Percentiles rank a stretch among this genome's conserved stretches.
Conservation (phyloP, 2,113 vertebrate genomes). For the Isurus oxyrinchus region DNA sequence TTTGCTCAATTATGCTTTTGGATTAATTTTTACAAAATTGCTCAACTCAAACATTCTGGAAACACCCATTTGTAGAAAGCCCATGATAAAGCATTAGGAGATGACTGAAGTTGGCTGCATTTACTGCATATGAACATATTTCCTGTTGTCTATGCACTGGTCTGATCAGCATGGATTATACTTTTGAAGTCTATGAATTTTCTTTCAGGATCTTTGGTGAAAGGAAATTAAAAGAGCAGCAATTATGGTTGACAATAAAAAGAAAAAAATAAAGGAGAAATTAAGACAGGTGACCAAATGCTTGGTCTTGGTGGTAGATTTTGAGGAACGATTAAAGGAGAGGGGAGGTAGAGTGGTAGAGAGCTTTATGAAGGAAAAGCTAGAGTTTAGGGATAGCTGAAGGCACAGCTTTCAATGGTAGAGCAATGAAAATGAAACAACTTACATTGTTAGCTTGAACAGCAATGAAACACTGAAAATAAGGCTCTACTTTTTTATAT, state of each 20-base stretch:
- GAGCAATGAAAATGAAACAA: not conserved
- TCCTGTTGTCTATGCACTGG: not conserved
- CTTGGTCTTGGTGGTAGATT: not conserved
- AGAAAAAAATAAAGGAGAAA: not conserved
- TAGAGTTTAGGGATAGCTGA: not conserved
- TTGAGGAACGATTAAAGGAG: not conserved
- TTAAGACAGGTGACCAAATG: not conserved
- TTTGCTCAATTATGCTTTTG: not conserved
- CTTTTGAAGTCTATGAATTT: no score
- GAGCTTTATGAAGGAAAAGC: not conserved
- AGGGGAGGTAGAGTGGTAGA: not conserved
- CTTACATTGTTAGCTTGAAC: not conserved
- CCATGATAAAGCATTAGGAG: not conserved
- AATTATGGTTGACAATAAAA: not conserved
- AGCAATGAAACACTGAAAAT: not conserved
- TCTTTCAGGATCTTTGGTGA: not conserved
- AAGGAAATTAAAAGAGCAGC: not conserved
- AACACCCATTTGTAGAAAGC: not conserved
- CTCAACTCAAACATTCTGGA: not conserved
- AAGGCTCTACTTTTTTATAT: not conserved
- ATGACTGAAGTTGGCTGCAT: not conserved
- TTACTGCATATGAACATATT: not conserved
- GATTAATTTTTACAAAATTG: not conserved
- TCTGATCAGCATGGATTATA: not conserved
- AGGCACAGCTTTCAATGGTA: not conserved